A percentile compares a stretch with the other conserved stretches of the same genome.
Evolutionary conservation across 2,113 vertebrate species (phyloP).

Genomic region (Agapornis roseicollis): DNA sequence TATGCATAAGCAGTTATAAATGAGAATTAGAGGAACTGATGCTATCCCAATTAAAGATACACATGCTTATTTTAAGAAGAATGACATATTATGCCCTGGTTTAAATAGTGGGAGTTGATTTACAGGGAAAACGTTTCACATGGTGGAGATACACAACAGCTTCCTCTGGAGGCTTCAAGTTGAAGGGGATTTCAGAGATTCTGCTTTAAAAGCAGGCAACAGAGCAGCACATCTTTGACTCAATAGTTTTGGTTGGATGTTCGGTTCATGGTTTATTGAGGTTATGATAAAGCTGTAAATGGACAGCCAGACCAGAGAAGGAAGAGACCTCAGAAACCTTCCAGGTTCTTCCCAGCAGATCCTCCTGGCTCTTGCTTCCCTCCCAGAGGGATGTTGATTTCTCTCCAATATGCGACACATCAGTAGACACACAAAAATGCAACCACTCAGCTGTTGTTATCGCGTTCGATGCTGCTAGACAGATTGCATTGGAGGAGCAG

Average conservation of each 20-base stretch:
- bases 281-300: not conserved
- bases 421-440: not conserved
- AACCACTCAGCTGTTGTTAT: slow-evolving; percentile 18
- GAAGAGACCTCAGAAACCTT: not conserved
- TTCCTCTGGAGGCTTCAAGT: not conserved
- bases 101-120: not conserved
- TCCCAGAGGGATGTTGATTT: not conserved
- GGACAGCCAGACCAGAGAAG: not conserved
- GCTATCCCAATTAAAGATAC: not conserved
- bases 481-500: not conserved
- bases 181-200: not conserved
- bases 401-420: not conserved
- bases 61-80: not conserved
- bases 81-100: not conserved
- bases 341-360: not conserved
- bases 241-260: not conserved
- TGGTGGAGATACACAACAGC: not conserved
- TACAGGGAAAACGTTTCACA: not conserved
- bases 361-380: rapidly evolving
- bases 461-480: not conserved
- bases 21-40: not conserved
- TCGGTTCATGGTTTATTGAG: not conserved
- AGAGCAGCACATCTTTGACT: not conserved
- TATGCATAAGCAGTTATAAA: not conserved
- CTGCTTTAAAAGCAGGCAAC: not conserved